Evolutionary conservation across 2,888 invertebrate species (phyloP).

Genomic region (Eupithecia subfuscata): DNA sequence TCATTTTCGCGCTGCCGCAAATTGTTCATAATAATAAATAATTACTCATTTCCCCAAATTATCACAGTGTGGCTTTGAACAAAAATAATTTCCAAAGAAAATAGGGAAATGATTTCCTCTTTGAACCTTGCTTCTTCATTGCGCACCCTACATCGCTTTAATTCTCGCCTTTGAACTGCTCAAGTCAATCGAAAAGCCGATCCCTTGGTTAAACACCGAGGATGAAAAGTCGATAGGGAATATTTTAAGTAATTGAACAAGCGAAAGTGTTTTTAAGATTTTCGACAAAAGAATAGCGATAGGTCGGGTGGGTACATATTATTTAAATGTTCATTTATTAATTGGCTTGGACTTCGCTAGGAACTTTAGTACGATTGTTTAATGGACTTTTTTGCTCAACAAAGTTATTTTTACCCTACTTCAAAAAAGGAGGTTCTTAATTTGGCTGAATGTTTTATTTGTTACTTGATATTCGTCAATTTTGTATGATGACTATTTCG

Average conservation of each 20-base stretch:
- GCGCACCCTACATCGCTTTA: slow-evolving; percentile 79
- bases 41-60: slow-evolving; percentile 42
- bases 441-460: too few relatives aligned
- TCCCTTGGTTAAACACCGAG: slow-evolving; percentile 81
- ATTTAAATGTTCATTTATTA: background rate
- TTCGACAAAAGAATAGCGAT: slow-evolving; percentile 49
- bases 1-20: slow-evolving; percentile 20
- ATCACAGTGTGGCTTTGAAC: slow-evolving; percentile 47
- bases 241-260: slow-evolving; percentile 81
- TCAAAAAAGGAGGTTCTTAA: background rate
- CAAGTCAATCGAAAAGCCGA: slow-evolving; percentile 82
- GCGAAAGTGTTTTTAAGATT: slow-evolving; percentile 79
- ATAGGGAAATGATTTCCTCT: slow-evolving; percentile 75
- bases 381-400: background rate
- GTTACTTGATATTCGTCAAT: background rate
- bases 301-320: background rate
- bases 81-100: slow-evolving; percentile 69
- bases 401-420: background rate
- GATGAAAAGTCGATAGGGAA: slow-evolving; percentile 79
- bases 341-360: background rate
- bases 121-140: slow-evolving; percentile 74
- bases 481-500: background rate
- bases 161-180: slow-evolving; percentile 82
- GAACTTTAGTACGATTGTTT: background rate
- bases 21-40: slow-evolving; percentile 37